Evolutionary conservation across 1,140 invertebrate species (phyloP).

Genomic region (Doryteuthis pealeii): DNA sequence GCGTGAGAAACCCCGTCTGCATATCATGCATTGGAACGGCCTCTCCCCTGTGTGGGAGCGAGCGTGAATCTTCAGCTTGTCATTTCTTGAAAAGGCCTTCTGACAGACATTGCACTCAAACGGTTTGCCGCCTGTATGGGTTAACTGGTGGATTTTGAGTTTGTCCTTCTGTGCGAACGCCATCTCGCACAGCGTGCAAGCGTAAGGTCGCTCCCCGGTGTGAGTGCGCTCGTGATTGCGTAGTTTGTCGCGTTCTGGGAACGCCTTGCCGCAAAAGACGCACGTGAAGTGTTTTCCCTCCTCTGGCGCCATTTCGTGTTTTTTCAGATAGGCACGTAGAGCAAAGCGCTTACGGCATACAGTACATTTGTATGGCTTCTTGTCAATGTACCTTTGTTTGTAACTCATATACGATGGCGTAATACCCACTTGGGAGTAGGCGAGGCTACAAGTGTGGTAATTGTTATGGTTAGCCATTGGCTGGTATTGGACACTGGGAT

Average conservation of each 20-base stretch:
- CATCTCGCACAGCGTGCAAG: constrained; percentile 26
- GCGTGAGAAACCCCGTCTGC: constrained; percentile 11
- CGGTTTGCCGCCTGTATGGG: constrained; percentile 38
- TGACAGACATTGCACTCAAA: constrained; percentile 83
- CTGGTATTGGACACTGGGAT: not conserved
- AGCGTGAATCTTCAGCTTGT: constrained; percentile 61
- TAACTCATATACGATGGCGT: not conserved
- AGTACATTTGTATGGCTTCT: constrained; percentile 67
- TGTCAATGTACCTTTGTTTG: not conserved
- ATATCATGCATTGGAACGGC: constrained; percentile 17
- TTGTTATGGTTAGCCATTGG: not conserved
- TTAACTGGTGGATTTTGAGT: constrained; percentile 21
- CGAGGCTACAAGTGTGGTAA: not conserved
- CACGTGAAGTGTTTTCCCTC: constrained; percentile 87
- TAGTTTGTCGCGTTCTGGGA: constrained; percentile 64
- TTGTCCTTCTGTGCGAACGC: constrained; percentile 79
- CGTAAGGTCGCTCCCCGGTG: constrained; percentile 37
- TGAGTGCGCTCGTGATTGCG: constrained; percentile 31
- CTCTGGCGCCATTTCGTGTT: constrained; percentile 64
- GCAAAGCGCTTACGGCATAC: constrained; percentile 82
- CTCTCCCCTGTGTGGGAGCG: constrained; percentile 20
- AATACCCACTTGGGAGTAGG: not conserved
- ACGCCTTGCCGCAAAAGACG: constrained; percentile 86
- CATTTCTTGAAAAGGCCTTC: constrained; percentile 18
- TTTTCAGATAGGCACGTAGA: constrained; percentile 73